Base-by-base conservation (phyloP, 2,113 vertebrate species). In the Pachyramphus minor region DNA sequence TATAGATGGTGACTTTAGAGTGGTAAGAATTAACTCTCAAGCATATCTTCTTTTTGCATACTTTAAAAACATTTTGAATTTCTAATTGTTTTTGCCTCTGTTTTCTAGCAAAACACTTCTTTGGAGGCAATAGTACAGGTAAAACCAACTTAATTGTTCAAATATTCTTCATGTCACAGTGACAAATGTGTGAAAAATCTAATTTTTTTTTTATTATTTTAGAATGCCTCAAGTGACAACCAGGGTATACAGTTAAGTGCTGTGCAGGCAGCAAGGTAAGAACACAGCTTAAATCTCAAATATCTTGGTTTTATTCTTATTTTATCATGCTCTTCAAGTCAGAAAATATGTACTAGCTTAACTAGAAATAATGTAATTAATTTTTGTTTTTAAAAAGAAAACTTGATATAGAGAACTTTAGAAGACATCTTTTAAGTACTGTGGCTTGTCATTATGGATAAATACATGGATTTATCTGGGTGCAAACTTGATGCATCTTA, bases 191-290 rank as follows among this genome's bases (percentile, higher is more conserved):
- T 94, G 52, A 95, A 49, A 68, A 90, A 64, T 24, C 24, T 90
- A 12, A 95, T 82, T 87, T 75, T 18, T 96, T 28, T 58, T n/a
- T 33, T 58, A 24, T 35, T 44, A 19, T 97, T 96, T 60, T 84
- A 99, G 99, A 99, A 99, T 96, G 99, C 99, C 93, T 99, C 99
- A 97, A 99, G 99, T 98, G 99, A 99, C 98, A 99, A 99, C 98
- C 99, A 99, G 97, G 99, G 99, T 76, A 97, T 99, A 97, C 99
- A 99, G 79, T 98, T 99, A 98, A 99, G 99, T 96, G 99, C 99
- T 94, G 99, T 99, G 72, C 99, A 99, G 96, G 99, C 99, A 96
- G 99, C 99, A 96, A 99, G 99, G 99, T 99, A 98, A 97, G 97
- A 87, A 47, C 21, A 41, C 25, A 2, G 13, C 78, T 67, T n/a